Percentiles rank a stretch among this genome's conserved stretches.
These are phyloP conservation scores for Pelusios castaneus DNA, from an alignment of 2,113 vertebrate species.

Conservation along the genomic window DNA sequence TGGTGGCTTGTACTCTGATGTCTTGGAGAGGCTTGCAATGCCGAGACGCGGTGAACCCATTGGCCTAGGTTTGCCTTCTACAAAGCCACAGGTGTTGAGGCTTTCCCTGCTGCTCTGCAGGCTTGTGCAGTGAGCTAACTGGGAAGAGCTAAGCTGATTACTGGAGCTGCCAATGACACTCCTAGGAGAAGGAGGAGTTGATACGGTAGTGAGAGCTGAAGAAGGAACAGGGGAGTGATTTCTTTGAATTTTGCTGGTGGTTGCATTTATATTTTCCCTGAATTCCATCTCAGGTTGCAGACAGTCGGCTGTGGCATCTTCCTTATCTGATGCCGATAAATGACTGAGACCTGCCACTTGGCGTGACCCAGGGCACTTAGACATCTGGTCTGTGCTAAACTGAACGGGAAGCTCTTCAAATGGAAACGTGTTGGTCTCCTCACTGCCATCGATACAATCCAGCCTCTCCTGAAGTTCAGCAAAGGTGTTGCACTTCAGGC, in stretches of 20 bases:
- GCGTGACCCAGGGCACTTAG: slow-evolving; percentile 61
- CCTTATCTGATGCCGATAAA: slow-evolving; percentile 68
- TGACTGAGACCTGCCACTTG: slow-evolving; percentile 59
- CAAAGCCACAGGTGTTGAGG: slow-evolving; percentile 83
- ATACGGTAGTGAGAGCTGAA: slow-evolving; percentile 49
- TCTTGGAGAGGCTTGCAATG: slow-evolving; percentile 93
- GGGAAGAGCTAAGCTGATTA: slow-evolving; percentile 76
- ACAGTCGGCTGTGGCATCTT: slow-evolving; percentile 76
- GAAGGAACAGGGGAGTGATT: slow-evolving; percentile 75
- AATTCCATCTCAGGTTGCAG: slow-evolving; percentile 83
- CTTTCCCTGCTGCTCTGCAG: slow-evolving; percentile 89
- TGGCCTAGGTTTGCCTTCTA: slow-evolving; percentile 88
- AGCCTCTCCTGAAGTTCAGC: slow-evolving; percentile 97
- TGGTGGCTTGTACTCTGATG: slow-evolving; percentile 92
- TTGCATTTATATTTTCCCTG: slow-evolving; percentile 82
- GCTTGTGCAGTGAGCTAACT: slow-evolving; percentile 81
- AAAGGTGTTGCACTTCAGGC: slow-evolving; percentile 98
- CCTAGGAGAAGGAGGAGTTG: slow-evolving; percentile 79
- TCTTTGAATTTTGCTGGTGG: slow-evolving; percentile 80
- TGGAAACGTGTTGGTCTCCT: slow-evolving; percentile 89
- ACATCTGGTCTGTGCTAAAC: slow-evolving; percentile 68
- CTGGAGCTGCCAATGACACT: slow-evolving; percentile 85
- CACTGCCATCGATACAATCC: slow-evolving; percentile 97
- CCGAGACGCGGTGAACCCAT: slow-evolving; percentile 94
- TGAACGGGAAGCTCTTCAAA: slow-evolving; percentile 88